phyloP scores from a whole-genome alignment of 1,140 invertebrate species.

The Phymorhynchus buccinoides region DNA sequence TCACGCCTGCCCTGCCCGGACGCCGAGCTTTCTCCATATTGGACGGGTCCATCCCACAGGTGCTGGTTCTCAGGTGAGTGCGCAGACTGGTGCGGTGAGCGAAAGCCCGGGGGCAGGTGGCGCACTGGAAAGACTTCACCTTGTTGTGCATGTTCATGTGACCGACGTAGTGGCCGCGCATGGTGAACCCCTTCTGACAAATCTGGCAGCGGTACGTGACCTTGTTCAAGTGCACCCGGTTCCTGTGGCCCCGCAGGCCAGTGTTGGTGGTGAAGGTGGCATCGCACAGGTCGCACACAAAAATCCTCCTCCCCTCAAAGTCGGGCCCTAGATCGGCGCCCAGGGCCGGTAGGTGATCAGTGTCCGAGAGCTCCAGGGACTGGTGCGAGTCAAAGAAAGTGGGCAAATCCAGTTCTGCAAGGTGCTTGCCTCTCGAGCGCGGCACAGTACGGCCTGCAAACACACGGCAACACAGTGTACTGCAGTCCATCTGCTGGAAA shows the following conservation, averaged over 20 bases:
- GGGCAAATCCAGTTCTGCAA: constrained; percentile 5
- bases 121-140: constrained; percentile 28
- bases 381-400: constrained; percentile 20
- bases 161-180: constrained; percentile 31
- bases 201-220: constrained; percentile 12
- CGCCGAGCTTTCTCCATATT: background rate
- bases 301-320: background rate
- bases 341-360: background rate
- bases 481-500: background rate
- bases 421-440: background rate
- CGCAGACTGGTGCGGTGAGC: background rate
- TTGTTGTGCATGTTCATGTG: constrained; percentile 38
- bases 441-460: constrained; percentile 9
- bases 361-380: background rate
- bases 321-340: background rate
- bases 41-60: background rate
- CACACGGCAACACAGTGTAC: constrained; percentile 22
- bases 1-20: background rate
- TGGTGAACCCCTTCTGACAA: constrained; percentile 29
- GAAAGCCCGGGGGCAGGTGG: constrained; percentile 1
- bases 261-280: constrained; percentile 9
- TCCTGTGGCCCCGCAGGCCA: constrained; percentile 20
- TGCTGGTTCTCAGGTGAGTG: background rate
- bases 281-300: background rate
- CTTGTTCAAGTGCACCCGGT: background rate